Evolutionary conservation across 2,888 invertebrate genomes (phyloP), one percentile per base, ranked within the genome.

Genomic region (Drosophila mettleri): DNA sequence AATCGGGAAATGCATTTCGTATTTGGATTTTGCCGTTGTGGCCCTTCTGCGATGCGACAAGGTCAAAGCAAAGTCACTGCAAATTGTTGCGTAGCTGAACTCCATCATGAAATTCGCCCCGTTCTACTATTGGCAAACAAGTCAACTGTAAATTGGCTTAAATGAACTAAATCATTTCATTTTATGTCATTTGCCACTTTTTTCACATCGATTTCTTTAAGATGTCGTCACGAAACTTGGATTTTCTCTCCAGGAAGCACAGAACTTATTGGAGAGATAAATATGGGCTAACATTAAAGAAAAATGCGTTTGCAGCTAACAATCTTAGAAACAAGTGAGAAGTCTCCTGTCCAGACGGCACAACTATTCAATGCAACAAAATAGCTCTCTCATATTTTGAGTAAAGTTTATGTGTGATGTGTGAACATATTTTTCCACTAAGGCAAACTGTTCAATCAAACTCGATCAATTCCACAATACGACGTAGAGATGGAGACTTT

Each of bases 111-210:
- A 6, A 18, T 6, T 10, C 8, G 14, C 14, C 8, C 39, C 18
- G 29, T 5, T 5, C n/a, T 1, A 8, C 6, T 10, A n/a, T 2
- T 14, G 10, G 51, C 52, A 10, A 77, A 66, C 80, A 81, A 87
- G 77, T 87, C 83, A 82, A 85, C 83, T 82, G 87, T 77, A 74
- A 87, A 83, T 85, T 83, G 83, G 84, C 86, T 86, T 82, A 85
- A 85, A 78, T 65, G 80, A 63, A 80, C 80, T 82, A 67, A 55
- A 71, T 74, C 74, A 74, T 74, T 74, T 75, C 61, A 75, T 74
- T 74, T 74, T 54, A 75, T 71, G 72, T 75, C 74, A 58, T 46
- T 46, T 46, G 57, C 16, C 53, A 58, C n/a, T 61, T 54, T 66
- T 54, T 33, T 20, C 71, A 75, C 71, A 53, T 71, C 57, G 59